Conservation (phyloP, 2,113 vertebrate species). For the Oenanthe melanoleuca region DNA sequence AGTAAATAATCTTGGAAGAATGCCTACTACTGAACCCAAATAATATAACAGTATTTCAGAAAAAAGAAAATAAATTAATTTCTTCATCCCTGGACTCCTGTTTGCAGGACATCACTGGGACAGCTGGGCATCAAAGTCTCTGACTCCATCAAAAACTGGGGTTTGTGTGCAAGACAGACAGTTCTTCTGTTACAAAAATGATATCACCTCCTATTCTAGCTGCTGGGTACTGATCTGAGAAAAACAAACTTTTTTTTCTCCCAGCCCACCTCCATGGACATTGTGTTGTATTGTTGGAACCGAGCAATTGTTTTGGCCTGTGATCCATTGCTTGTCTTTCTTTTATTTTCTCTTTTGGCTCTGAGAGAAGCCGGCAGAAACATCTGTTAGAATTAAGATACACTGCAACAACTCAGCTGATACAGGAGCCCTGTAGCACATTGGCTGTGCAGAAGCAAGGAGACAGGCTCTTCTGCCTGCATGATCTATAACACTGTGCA, state of each 20-base stretch:
- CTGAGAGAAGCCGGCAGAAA: background rate
- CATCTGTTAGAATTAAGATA: conserved; percentile 36
- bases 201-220: background rate
- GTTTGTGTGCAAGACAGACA: background rate
- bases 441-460: background rate
- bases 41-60: background rate
- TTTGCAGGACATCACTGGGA: background rate
- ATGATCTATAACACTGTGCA: conserved; percentile 17
- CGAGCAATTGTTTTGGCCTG: background rate
- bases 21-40: background rate
- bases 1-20: background rate
- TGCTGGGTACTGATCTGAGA: background rate
- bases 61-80: background rate
- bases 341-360: background rate
- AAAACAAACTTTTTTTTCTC: background rate
- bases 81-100: background rate
- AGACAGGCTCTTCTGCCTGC: conserved; percentile 34
- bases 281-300: background rate
- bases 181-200: background rate
- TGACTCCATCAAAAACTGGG: background rate
- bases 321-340: background rate
- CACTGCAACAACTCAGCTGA: background rate
- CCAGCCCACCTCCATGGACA: background rate
- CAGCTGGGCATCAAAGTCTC: background rate
- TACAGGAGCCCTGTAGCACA: background rate